Evolutionary conservation across 1,140 invertebrate species (phyloP), one percentile per base, ranked within the genome.

Genomic region (Pygmarrhopalites habei): DNA sequence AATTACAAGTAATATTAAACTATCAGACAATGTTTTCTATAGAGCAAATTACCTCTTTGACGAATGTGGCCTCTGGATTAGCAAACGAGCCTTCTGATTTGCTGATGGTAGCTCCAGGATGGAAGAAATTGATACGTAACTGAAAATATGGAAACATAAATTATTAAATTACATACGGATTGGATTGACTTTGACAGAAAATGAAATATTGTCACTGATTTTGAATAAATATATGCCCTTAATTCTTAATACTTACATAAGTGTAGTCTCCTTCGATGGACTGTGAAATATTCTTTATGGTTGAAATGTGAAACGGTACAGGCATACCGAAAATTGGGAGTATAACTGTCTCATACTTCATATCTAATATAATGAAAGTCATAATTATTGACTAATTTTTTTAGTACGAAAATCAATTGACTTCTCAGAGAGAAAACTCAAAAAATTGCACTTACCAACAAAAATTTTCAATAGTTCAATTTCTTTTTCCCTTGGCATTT

Each of bases 261-360:
- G 95, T 98, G 75, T 98, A 98, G 76, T 99, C 95, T 35, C 97
- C 97, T 79, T 99, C 96, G 21, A 98, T 91, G 1, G 92, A 95
- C 74, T 96, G 92, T 26, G 92, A 95, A 73, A 98, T 96, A 76
- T 98, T 98, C 79, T 99, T 99, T 52, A 99, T 94, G 2, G 92
- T 98, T 0, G 94, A 95, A 75, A 99, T 99, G 75, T 99, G 96
- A 76, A 97, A 99, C 60, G 96, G 95, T 65, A 95, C 91, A 7
- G 94, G 88, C 46, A 94, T 82, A 56, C 95, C 95, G 80, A 94
- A 97, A 69, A 99, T 85, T 0, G 96, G 96, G 63, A 99, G 76
- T 62, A 99, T 96, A 15, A 99, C 86, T 14, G 94, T 97, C 79
- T 99, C 95, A 75, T 96, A 96, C 77, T 95, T 95, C 73, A 89